Conservation (phyloP, 2,888 invertebrate species). For the Perizoma flavofasciatum region DNA sequence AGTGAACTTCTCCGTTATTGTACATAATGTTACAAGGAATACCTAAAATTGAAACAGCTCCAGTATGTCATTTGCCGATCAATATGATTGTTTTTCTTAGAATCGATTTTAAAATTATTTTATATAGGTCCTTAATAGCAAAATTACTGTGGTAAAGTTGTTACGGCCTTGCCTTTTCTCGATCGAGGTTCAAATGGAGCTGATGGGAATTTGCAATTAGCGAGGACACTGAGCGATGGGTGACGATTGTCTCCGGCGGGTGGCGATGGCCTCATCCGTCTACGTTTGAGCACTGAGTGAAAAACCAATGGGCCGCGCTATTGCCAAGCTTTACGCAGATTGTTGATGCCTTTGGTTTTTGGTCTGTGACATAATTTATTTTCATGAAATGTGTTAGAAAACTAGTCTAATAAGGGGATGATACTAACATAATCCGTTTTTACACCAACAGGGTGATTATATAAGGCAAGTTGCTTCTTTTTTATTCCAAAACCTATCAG, state of each 20-base stretch:
- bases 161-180: conserved; percentile 59
- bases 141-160: conserved; percentile 54
- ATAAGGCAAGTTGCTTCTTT: no score
- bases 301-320: conserved; percentile 80
- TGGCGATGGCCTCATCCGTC: conserved; percentile 74
- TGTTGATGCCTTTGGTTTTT: conserved; percentile 10
- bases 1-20: no score
- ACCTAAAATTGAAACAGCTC: no score
- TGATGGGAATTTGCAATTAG: conserved; percentile 81
- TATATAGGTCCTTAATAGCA: conserved; percentile 45
- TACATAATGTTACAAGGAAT: no score
- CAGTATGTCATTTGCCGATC: no score
- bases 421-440: no score
- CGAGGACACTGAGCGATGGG: conserved; percentile 78
- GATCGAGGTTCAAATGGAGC: conserved; percentile 79
- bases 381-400: no score
- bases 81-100: no score
- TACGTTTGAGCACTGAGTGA: conserved; percentile 79
- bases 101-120: no score
- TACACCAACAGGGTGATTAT: no score
- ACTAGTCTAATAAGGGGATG: no score
- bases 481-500: no score
- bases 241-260: conserved; percentile 76
- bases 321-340: conserved; percentile 73
- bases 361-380: not conserved